These are phyloP conservation scores for Atherinomorus stipes DNA, from an alignment of 2,113 vertebrate genomes.

Conservation along the genomic window DNA sequence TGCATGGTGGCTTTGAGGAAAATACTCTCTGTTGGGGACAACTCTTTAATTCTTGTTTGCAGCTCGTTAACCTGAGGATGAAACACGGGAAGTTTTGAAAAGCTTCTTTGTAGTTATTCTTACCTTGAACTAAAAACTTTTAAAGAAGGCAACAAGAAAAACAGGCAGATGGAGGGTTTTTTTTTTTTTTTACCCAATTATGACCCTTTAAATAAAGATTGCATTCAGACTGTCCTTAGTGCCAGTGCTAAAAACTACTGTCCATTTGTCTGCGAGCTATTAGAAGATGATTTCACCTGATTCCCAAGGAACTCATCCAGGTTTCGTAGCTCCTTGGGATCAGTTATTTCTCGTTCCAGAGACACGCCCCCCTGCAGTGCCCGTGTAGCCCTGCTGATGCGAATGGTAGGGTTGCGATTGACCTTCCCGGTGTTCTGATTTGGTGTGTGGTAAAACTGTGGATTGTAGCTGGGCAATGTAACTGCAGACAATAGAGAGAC, in stretches of 20 bases:
- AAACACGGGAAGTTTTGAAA: background rate
- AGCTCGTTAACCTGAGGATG: constrained; percentile 90
- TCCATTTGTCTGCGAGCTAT: background rate
- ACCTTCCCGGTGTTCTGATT: constrained; percentile 56
- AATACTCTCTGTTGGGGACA: constrained; percentile 89
- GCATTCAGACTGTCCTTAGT: background rate
- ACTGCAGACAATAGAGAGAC: constrained; percentile 42
- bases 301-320: constrained; percentile 95
- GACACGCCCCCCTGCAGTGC: constrained; percentile 85
- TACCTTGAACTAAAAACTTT: background rate
- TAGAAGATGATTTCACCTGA: constrained; percentile 82
- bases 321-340: constrained; percentile 90
- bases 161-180: background rate
- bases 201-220: background rate
- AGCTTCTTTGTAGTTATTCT: no score
- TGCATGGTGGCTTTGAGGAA: constrained; percentile 91
- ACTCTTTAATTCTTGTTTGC: constrained; percentile 79
- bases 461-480: constrained; percentile 40
- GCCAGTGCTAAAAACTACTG: background rate
- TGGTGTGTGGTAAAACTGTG: constrained; percentile 48
- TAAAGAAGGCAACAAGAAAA: background rate
- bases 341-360: constrained; percentile 86
- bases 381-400: constrained; percentile 89
- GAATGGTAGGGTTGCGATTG: constrained; percentile 82
- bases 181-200: no score